Conservation (phyloP, 2,888 invertebrate genomes). For the Oxyteleia sp. region DNA sequence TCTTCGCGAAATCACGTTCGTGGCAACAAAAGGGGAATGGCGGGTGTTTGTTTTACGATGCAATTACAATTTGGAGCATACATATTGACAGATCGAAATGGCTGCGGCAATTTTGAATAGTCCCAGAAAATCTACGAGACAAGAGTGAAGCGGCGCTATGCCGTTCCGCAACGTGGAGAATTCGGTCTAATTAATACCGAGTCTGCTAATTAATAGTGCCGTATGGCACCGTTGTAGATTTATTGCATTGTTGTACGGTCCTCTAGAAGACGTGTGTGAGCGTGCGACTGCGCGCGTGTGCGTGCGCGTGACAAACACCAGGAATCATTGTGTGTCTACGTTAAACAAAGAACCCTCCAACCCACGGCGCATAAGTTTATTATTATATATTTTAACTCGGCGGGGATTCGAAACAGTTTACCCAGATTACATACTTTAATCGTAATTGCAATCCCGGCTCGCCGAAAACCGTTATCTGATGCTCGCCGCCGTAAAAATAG, state of each 20-base stretch:
- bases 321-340: constrained; percentile 34
- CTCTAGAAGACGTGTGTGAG: constrained; percentile 55
- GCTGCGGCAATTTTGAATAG: constrained; percentile 66
- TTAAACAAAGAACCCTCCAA: constrained; percentile 44
- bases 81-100: constrained; percentile 65
- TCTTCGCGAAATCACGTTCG: not conserved
- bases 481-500: constrained; percentile 2
- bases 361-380: constrained; percentile 14
- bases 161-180: constrained; percentile 73
- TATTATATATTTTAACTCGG: constrained; percentile 16
- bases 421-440: constrained; percentile 22
- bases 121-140: constrained; percentile 62
- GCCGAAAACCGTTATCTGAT: constrained; percentile 3
- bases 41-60: constrained; percentile 35
- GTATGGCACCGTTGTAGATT: constrained; percentile 69
- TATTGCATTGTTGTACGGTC: constrained; percentile 61
- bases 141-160: constrained; percentile 60
- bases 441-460: constrained; percentile 2
- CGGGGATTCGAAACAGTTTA: constrained; percentile 12
- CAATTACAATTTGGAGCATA: constrained; percentile 44
- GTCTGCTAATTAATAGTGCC: constrained; percentile 77
- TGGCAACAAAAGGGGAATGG: constrained; percentile 18
- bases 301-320: constrained; percentile 55
- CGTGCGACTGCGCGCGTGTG: constrained; percentile 34
- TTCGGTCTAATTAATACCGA: constrained; percentile 78